Evolutionary conservation across 2,113 vertebrate species (phyloP), one percentile per base, ranked within the genome.

Genomic region (Elgaria multicarinata): DNA sequence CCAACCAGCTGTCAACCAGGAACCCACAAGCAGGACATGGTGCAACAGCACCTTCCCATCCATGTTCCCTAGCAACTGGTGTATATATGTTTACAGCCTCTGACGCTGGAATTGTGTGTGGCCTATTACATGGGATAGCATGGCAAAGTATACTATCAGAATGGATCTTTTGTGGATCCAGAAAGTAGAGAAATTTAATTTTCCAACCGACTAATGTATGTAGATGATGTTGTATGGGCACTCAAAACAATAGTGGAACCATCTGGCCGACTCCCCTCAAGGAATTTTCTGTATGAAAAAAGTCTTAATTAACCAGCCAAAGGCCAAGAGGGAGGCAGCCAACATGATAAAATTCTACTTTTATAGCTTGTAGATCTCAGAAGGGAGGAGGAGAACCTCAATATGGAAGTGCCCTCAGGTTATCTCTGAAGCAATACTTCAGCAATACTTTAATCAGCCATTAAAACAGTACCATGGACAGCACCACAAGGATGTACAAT

Each of bases 401-500:
- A 16, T 72, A 28, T 36, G 50, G 22, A 72, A 72, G 62, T 39
- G 28, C 31, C 14, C 39, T 44, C 81, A 83, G 26, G 39, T 66
- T 83, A 24, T 10, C 75, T 46, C 75, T 76, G 22, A 53, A 53
- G 28, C 44, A 78, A 50, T 53, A 50, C 26, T 31, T 53, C 44
- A 55, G 31, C n/a, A n/a, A n/a, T n/a, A n/a, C n/a, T n/a, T n/a
- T 77, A 64, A 76, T 64, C 72, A 62, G 72, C 10, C 22, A 26
- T 22, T 58, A 64, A 66, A 64, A 24, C 24, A 39, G 85, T n/a
- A 87, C 84, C 84, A 86, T 33, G 71, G 71, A 86, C 71, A 86
- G 71, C 53, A 75, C 85, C 31, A 87, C 58, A 66, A 42, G 36
- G 33, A 18, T n/a, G 78, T 33, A 80, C 50, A 55, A 14, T 1